These are phyloP conservation scores for Diacarnus erythraeanus DNA, from an alignment of 37 sponge, comb jelly and placozoan species.

Conservation along the genomic window DNA sequence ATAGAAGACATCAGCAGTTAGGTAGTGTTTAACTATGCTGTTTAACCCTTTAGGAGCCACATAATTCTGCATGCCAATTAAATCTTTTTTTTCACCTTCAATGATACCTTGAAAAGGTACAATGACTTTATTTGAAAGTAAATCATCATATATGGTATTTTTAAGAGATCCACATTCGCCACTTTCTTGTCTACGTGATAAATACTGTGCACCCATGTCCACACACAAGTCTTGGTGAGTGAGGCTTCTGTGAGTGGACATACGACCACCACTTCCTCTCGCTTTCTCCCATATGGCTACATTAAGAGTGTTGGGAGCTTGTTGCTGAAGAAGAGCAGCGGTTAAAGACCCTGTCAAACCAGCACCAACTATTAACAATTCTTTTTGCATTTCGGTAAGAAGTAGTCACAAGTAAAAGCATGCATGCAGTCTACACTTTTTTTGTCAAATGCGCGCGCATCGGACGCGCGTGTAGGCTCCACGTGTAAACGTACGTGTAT, in stretches of 20 bases:
- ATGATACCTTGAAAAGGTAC: conserved; percentile 41
- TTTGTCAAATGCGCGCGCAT: no score
- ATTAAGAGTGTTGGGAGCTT: background rate
- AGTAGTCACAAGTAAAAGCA: no score
- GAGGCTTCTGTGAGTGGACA: conserved; percentile 38
- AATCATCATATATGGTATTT: conserved; percentile 25
- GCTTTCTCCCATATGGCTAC: conserved; percentile 66
- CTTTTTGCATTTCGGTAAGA: no score
- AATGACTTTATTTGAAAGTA: conserved; percentile 4
- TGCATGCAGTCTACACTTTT: no score
- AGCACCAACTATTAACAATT: conserved; percentile 60
- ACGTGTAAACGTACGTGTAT: no score
- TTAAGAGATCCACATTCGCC: background rate
- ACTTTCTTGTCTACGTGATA: background rate
- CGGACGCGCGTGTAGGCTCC: no score
- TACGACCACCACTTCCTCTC: conserved; percentile 56
- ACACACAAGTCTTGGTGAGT: conserved; percentile 28
- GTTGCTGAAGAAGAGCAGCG: conserved; percentile 27
- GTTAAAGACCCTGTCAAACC: conserved; percentile 57
- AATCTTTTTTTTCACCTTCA: conserved; percentile 19
- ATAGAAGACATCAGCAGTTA: conserved; percentile 1
- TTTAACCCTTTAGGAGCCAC: conserved; percentile 52
- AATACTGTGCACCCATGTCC: conserved; percentile 76
- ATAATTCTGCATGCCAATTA: conserved; percentile 11
- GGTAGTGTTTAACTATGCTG: conserved; percentile 44